Evolutionary conservation across 2,888 invertebrate genomes (phyloP).

Genomic region (Drosophila anomalata): DNA sequence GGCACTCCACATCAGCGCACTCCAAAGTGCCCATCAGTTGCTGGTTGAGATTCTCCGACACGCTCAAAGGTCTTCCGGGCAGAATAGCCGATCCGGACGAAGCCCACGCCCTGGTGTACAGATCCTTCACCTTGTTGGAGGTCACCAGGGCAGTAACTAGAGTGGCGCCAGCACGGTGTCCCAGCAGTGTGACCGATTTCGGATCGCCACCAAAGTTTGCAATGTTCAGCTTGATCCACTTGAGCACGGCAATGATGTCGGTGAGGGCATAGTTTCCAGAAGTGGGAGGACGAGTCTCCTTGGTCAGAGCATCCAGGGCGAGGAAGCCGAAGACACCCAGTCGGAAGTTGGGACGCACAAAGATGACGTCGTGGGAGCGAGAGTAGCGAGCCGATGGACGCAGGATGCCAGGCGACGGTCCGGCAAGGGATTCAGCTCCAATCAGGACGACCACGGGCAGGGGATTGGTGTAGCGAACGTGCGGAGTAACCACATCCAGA

Average conservation of each 20-base stretch:
- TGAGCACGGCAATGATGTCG: constrained; percentile 90
- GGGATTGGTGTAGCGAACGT: constrained; percentile 90
- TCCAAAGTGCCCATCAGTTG: constrained; percentile 86
- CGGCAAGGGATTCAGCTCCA: constrained; percentile 91
- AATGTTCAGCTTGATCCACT: constrained; percentile 93
- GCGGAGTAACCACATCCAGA: constrained; percentile 92
- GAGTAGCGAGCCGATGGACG: constrained; percentile 91
- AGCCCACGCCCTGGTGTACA: constrained; percentile 92
- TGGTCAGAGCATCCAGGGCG: constrained; percentile 88
- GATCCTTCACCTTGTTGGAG: constrained; percentile 86
- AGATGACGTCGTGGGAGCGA: constrained; percentile 91
- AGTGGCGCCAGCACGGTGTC: constrained; percentile 94
- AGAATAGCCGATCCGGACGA: constrained; percentile 90
- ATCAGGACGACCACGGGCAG: constrained; percentile 93
- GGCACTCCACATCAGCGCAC: constrained; percentile 86
- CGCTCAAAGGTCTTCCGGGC: constrained; percentile 87
- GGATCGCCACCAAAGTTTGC: constrained; percentile 93
- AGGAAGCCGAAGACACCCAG: constrained; percentile 92
- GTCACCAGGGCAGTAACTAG: constrained; percentile 90
- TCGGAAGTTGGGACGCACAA: constrained; percentile 94
- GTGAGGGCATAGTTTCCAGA: constrained; percentile 95
- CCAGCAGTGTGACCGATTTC: constrained; percentile 91
- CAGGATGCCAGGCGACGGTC: constrained; percentile 89
- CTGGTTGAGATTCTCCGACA: constrained; percentile 87
- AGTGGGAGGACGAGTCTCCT: constrained; percentile 88